Evolutionary conservation across 2,797 vertebrate genomes (phyloP).

Genomic region (Octomys mimax): DNA sequence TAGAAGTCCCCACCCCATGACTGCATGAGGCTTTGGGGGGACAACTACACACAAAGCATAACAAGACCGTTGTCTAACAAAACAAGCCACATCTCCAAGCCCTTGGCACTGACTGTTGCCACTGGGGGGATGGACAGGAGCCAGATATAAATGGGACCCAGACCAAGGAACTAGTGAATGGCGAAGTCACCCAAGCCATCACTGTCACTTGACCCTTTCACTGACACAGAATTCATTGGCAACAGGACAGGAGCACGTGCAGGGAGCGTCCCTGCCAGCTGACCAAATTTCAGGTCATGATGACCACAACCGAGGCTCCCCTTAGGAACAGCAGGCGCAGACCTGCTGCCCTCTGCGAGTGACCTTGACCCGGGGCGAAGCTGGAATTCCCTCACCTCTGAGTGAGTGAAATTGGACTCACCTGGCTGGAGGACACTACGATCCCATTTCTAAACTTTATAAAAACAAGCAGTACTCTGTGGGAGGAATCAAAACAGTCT

Average conservation of each 20-base stretch:
- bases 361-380: background rate
- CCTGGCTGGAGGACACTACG: background rate
- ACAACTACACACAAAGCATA: too few species aligned
- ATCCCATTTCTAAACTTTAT: constrained; percentile 22
- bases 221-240: too few species aligned
- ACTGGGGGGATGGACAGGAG: too few species aligned
- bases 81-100: background rate
- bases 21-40: too few species aligned
- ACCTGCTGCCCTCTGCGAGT: background rate
- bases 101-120: too few species aligned
- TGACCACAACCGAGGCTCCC: background rate
- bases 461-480: background rate
- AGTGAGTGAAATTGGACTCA: background rate
- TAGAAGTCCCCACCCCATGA: too few species aligned
- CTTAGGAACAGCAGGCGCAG: background rate
- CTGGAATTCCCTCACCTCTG: background rate
- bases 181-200: background rate
- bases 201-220: background rate
- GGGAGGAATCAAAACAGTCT: background rate
- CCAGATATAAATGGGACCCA: background rate
- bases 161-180: background rate
- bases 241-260: background rate
- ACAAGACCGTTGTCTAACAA: background rate
- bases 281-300: background rate
- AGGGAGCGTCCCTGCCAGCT: background rate